A percentile compares a stretch with the other conserved stretches of the same genome.
These are phyloP conservation scores for Eidolon helvum DNA, from an alignment of 2,113 vertebrate species.

Conservation along the genomic window DNA sequence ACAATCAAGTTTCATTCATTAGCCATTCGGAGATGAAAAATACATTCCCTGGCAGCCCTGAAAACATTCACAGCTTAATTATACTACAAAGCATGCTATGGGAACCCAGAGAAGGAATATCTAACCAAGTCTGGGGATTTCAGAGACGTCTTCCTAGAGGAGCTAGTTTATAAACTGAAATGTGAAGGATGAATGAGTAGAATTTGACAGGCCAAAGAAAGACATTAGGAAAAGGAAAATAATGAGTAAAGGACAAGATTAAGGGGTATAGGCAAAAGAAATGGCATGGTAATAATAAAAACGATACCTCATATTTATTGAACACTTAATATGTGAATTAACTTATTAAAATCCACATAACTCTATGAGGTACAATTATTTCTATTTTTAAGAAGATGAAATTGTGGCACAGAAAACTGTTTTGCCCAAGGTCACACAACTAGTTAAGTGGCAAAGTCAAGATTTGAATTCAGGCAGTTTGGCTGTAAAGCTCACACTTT, in stretches of 20 bases:
- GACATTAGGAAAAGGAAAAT: no score
- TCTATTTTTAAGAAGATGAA: background rate
- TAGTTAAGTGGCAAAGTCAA: background rate
- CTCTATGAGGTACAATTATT: background rate
- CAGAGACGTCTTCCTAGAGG: background rate
- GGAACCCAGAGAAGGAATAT: background rate
- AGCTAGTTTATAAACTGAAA: background rate
- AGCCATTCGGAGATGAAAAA: background rate
- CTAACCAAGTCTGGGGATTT: background rate
- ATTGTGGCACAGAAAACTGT: background rate
- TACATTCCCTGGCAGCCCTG: background rate
- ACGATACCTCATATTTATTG: background rate
- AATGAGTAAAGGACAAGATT: background rate
- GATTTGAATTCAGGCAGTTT: background rate
- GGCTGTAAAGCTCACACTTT: background rate
- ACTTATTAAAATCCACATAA: background rate
- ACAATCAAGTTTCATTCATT: background rate
- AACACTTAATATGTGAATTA: background rate
- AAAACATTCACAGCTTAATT: background rate
- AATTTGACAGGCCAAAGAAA: background rate
- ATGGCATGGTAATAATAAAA: background rate
- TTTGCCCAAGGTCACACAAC: background rate
- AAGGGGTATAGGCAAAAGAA: background rate
- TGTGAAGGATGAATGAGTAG: background rate
- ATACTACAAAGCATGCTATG: background rate